These are phyloP conservation scores for Patella depressa DNA, from an alignment of 2,888 invertebrate genomes.

Conservation along the genomic window DNA sequence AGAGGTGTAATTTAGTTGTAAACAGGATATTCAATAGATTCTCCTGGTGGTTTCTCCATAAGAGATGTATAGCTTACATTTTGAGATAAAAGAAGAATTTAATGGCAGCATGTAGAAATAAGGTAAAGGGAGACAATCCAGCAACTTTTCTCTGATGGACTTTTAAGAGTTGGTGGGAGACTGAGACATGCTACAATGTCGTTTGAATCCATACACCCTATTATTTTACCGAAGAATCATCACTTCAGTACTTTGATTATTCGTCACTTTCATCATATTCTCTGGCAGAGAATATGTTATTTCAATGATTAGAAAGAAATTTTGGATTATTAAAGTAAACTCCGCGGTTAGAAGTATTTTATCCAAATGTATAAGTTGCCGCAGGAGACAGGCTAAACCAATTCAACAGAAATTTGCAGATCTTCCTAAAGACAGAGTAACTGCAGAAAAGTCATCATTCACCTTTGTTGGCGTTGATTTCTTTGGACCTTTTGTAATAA, in stretches of 20 bases:
- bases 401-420: slow-evolving; percentile 23
- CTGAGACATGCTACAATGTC: background rate
- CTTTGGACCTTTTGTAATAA: slow-evolving; percentile 31
- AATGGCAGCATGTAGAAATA: background rate
- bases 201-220: slow-evolving; percentile 11
- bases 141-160: background rate
- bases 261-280: slow-evolving; percentile 6
- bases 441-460: slow-evolving; percentile 29
- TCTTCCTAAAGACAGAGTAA: slow-evolving; percentile 11
- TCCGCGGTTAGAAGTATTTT: background rate
- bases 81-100: background rate
- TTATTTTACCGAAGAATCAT: slow-evolving; percentile 14
- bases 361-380: slow-evolving; percentile 14
- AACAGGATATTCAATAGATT: slow-evolving; percentile 6
- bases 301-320: background rate
- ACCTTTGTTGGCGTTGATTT: slow-evolving; percentile 26
- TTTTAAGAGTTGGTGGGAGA: slow-evolving; percentile 14
- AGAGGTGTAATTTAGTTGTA: background rate
- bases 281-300: background rate
- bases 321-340: slow-evolving; percentile 13
- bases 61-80: slow-evolving; percentile 5
- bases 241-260: background rate
- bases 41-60: background rate
- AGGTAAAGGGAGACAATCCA: slow-evolving; percentile 9
- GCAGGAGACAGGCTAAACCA: slow-evolving; percentile 7